phyloP scores from a whole-genome alignment of 2,888 invertebrate genomes.

The Aleiodes alternator region DNA sequence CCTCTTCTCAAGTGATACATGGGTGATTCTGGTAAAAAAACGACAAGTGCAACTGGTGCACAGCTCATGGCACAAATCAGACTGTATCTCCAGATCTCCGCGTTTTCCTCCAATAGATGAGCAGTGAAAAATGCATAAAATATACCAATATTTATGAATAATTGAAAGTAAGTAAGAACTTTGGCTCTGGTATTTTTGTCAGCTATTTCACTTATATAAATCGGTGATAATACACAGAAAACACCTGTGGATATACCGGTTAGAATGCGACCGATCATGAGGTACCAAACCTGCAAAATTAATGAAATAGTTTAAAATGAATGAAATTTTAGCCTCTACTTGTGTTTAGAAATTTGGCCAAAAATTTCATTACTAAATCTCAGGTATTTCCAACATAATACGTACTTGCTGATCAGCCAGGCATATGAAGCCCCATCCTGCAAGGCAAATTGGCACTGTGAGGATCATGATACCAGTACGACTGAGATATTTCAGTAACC shows the following conservation, averaged over 20 bases:
- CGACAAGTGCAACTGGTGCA: conserved; percentile 57
- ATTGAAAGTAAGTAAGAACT: conserved; percentile 65
- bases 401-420: conserved; percentile 59
- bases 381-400: too few relatives aligned
- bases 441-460: conserved; percentile 58
- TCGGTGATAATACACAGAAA: conserved; percentile 63
- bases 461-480: conserved; percentile 58
- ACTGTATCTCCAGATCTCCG: conserved; percentile 62
- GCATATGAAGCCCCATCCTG: conserved; percentile 65
- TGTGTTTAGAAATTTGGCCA: too few relatives aligned
- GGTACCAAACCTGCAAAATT: conserved; percentile 50
- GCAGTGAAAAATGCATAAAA: conserved; percentile 64
- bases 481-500: conserved; percentile 57
- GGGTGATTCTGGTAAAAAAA: conserved; percentile 65
- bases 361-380: too few relatives aligned
- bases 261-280: conserved; percentile 64
- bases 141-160: conserved; percentile 67
- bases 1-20: conserved; percentile 59
- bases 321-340: too few relatives aligned
- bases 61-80: conserved; percentile 63
- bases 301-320: neutral
- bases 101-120: conserved; percentile 45
- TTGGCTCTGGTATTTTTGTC: conserved; percentile 60
- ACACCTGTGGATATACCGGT: conserved; percentile 65
- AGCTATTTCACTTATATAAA: conserved; percentile 67